A percentile compares a stretch with the other conserved stretches of the same genome.
Evolutionary conservation across 1,140 invertebrate genomes (phyloP).

Genomic region (Tetranychus cinnabarinus): DNA sequence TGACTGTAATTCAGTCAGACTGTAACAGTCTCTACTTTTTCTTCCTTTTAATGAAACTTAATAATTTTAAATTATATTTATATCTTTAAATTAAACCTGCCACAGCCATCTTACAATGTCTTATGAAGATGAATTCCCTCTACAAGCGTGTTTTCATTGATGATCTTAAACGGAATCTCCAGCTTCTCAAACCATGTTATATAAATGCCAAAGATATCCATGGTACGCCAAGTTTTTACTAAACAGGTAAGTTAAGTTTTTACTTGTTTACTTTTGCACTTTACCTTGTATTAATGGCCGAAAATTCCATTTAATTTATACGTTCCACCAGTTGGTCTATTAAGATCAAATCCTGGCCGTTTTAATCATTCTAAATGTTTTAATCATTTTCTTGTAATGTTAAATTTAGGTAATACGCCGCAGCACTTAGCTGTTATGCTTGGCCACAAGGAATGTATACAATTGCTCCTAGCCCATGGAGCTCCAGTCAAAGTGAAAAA

Average conservation of each 20-base stretch:
- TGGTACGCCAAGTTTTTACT: neutral
- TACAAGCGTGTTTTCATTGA: neutral
- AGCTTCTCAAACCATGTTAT: neutral
- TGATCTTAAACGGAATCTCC: neutral
- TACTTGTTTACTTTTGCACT: too few species aligned
- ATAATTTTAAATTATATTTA: too few species aligned
- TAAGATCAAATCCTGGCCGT: too few species aligned
- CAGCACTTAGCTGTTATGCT: constrained; percentile 86
- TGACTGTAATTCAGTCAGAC: too few species aligned
- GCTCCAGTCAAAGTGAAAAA: constrained; percentile 88
- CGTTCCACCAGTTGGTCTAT: too few species aligned
- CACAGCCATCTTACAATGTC: neutral
- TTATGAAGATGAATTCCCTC: neutral
- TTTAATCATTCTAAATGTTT: too few species aligned
- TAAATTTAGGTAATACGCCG: constrained; percentile 53
- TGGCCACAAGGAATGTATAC: constrained; percentile 74
- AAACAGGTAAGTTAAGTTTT: too few species aligned
- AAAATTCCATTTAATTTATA: too few species aligned
- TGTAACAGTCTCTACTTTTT: too few species aligned
- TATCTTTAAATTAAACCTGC: too few species aligned
- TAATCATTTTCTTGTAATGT: constrained; percentile 13
- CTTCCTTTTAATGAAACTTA: too few species aligned
- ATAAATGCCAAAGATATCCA: neutral
- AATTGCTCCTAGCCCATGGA: constrained; percentile 61
- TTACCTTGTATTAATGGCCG: too few species aligned